Evolutionary conservation across 1,140 invertebrate species (phyloP), one percentile per base, ranked within the genome.

Genomic region (Diorhabda carinulata): DNA sequence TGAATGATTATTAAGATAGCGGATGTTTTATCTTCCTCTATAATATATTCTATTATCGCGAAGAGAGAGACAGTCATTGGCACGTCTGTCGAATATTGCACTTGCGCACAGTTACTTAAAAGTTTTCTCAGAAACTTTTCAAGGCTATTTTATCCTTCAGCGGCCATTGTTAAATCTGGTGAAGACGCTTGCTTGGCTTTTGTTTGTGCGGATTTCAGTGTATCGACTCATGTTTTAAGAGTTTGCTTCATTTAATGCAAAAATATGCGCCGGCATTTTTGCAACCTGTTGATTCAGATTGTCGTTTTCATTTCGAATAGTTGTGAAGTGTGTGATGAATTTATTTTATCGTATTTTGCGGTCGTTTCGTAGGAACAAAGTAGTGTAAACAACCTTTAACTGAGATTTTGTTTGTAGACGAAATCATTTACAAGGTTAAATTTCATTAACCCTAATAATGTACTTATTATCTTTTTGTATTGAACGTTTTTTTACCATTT

Each of bases 51-150:
- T 42, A 45, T 44, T 41, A 6, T 42, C 10, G 10, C 40, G 43
- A 52, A 41, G 58, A 70, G 47, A 66, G 61, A 70, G 67, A 71
- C n/a, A 63, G 61, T 10, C 52, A 61, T n/a, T 43, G 8, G 41
- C 47, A 72, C 64, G 63, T 61, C 43, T 61, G 71, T 73, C 70
- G 57, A 44, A 2, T 61, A 57, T 44, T 8, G 68, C 60, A 73
- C 72, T 73, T 76, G 73, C 76, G 77, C 70, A 77, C 72, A 78
- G 70, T 3, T 66, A 76, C 77, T 78, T 78, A 70, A 74, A 80
- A 78, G 72, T 79, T 77, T 79, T 79, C 77, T 78, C 70, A 76
- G 75, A 78, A 80, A 74, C 64, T 76, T 76, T 77, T 79, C 78
- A 81, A 81, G 78, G 79, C 74, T 78, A 74, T 74, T 74, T 72